Conservation (phyloP, 2,113 vertebrate species). For the Ursus arctos region DNA sequence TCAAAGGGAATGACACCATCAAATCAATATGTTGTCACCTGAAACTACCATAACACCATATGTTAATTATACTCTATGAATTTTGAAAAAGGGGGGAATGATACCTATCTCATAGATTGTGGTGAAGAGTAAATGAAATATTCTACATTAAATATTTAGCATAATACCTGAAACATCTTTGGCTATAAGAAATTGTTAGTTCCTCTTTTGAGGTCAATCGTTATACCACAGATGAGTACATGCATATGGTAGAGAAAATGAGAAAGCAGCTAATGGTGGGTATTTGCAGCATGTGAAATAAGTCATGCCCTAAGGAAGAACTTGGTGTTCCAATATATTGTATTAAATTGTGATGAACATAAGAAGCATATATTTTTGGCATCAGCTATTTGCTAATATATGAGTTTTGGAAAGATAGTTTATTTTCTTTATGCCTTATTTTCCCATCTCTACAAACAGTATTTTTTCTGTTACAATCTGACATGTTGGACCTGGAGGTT, state of each 20-base stretch:
- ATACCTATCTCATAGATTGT: background rate
- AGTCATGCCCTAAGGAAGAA: background rate
- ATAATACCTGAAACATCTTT: background rate
- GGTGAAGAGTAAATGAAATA: slow-evolving; percentile 1
- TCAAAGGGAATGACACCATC: background rate
- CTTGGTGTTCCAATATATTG: background rate
- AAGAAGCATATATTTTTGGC: background rate
- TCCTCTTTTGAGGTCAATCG: background rate
- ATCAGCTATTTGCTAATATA: background rate
- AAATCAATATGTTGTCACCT: background rate
- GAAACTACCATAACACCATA: background rate
- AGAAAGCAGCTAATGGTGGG: background rate
- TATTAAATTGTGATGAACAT: background rate
- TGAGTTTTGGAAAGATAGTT: background rate
- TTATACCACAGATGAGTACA: background rate
- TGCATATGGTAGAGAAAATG: background rate
- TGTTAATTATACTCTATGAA: background rate
- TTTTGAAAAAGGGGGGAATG: background rate
- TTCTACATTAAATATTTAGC: background rate
- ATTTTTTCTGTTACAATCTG: background rate
- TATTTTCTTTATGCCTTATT: slow-evolving; percentile 22
- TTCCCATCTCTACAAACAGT: background rate
- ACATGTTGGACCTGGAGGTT: background rate
- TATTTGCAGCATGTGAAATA: background rate
- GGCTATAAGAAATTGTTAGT: background rate